phyloP scores from a whole-genome alignment of 2,113 vertebrate species.

The Ivindomyrus marchei region DNA sequence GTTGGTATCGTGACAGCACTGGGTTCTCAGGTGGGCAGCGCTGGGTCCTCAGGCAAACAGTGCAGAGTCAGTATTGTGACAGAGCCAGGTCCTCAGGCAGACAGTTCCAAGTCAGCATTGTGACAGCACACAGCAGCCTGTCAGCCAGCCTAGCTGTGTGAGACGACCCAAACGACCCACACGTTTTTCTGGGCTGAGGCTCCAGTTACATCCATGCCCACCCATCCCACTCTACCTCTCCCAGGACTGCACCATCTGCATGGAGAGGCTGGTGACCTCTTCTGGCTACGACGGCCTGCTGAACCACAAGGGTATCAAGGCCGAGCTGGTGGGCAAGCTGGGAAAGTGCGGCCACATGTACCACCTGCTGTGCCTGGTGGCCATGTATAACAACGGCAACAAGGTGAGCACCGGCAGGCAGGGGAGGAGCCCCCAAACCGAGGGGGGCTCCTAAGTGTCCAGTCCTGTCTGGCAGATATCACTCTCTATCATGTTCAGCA shows the following conservation, averaged over 20 bases:
- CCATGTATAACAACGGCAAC: conserved; percentile 96
- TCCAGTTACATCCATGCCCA: background rate
- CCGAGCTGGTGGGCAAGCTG: conserved; percentile 87
- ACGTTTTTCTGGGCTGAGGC: background rate
- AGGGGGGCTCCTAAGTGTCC: background rate
- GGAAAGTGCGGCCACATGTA: conserved; percentile 93
- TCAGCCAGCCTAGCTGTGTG: background rate
- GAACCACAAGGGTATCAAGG: conserved; percentile 74
- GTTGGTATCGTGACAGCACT: background rate
- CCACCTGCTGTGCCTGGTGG: conserved; percentile 92
- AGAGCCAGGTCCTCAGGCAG: background rate
- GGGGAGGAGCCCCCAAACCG: background rate
- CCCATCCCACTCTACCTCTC: background rate
- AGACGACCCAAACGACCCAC: background rate
- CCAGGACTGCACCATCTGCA: conserved; percentile 87
- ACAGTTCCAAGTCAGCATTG: background rate
- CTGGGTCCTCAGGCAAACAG: background rate
- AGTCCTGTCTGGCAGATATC: background rate
- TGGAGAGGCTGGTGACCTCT: conserved; percentile 79
- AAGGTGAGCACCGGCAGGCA: conserved; percentile 60
- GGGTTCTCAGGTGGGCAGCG: background rate
- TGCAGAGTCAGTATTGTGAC: background rate
- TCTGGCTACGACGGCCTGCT: conserved; percentile 89
- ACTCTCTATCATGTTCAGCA: background rate
- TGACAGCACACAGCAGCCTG: background rate